These are phyloP conservation scores for Perca flavescens DNA, from an alignment of 2,113 vertebrate genomes.

Conservation along the genomic window DNA sequence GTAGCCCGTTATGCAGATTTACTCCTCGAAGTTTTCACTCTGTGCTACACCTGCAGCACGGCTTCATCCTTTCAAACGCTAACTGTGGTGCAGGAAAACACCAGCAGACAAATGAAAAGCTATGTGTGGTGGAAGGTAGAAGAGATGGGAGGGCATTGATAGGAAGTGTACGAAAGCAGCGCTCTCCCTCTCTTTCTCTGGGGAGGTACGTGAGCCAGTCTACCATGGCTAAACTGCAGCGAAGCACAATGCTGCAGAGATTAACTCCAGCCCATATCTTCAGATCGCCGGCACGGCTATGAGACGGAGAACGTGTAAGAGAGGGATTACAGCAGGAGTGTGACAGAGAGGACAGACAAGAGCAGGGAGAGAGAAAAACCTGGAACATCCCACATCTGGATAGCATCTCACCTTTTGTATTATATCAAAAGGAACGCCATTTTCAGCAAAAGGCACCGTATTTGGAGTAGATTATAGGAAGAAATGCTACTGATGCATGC, in stretches of 20 bases:
- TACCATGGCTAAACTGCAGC: slow-evolving; percentile 80
- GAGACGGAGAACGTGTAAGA: slow-evolving; percentile 54
- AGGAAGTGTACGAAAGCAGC: slow-evolving; percentile 40
- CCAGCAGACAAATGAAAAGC: slow-evolving; percentile 26
- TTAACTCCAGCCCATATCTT: slow-evolving; percentile 72
- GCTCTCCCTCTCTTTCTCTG: slow-evolving; percentile 30
- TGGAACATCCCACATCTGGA: slow-evolving; percentile 23
- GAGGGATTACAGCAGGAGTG: slow-evolving; percentile 63
- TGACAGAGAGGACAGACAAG: slow-evolving; percentile 32
- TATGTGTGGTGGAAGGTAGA: slow-evolving; percentile 14
- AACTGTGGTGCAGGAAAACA: slow-evolving; percentile 36
- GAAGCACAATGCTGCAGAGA: slow-evolving; percentile 80
- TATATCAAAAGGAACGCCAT: not conserved
- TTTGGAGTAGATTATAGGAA: not conserved
- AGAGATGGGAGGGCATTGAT: slow-evolving; percentile 21
- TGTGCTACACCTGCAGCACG: not conserved
- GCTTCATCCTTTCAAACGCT: not conserved
- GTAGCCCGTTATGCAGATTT: not conserved
- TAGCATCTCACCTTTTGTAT: slow-evolving; percentile 35
- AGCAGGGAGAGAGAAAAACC: slow-evolving; percentile 13
- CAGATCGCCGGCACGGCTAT: slow-evolving; percentile 50
- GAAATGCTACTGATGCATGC: not conserved
- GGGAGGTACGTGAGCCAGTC: slow-evolving; percentile 75
- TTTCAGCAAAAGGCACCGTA: not conserved
- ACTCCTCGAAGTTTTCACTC: not conserved